These are phyloP conservation scores for Ophioninae sp. DNA, from an alignment of 2,888 invertebrate genomes.

Conservation along the genomic window DNA sequence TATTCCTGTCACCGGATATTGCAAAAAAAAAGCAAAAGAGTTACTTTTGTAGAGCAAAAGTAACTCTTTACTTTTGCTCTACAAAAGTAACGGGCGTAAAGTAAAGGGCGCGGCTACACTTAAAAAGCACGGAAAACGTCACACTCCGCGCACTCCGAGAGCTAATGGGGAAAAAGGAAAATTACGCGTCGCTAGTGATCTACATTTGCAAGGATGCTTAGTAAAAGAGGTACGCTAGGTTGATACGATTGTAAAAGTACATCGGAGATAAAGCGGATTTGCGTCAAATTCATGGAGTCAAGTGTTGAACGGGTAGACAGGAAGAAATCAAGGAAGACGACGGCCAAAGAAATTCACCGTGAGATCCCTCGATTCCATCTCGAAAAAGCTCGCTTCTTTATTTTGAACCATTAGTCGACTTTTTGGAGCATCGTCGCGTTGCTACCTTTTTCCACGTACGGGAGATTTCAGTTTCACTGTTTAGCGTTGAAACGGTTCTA, in stretches of 20 bases:
- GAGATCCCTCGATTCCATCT: slow-evolving; percentile 59
- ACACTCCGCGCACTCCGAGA: background rate
- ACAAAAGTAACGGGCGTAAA: too few relatives aligned
- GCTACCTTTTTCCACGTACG: slow-evolving; percentile 10
- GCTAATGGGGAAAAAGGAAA: background rate
- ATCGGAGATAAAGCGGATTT: slow-evolving; percentile 9
- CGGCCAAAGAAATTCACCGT: slow-evolving; percentile 59
- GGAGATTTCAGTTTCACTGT: background rate
- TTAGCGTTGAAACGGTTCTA: background rate
- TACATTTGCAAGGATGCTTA: background rate
- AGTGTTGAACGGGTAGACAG: background rate
- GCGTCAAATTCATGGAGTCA: background rate
- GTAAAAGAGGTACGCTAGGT: too few relatives aligned
- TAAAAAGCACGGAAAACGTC: background rate
- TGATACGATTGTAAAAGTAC: background rate
- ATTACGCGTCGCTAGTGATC: background rate
- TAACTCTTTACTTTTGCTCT: too few relatives aligned
- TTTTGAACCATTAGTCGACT: slow-evolving; percentile 52
- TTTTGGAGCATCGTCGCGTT: slow-evolving; percentile 22
- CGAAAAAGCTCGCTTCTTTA: slow-evolving; percentile 46
- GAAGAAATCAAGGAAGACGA: slow-evolving; percentile 26
- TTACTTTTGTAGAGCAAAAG: background rate
- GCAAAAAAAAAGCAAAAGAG: slow-evolving; percentile 15
- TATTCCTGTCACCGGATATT: slow-evolving; percentile 40
- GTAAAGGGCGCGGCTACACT: background rate